phyloP scores from a whole-genome alignment of 2,113 vertebrate species.

The Gambusia holbrooki region DNA sequence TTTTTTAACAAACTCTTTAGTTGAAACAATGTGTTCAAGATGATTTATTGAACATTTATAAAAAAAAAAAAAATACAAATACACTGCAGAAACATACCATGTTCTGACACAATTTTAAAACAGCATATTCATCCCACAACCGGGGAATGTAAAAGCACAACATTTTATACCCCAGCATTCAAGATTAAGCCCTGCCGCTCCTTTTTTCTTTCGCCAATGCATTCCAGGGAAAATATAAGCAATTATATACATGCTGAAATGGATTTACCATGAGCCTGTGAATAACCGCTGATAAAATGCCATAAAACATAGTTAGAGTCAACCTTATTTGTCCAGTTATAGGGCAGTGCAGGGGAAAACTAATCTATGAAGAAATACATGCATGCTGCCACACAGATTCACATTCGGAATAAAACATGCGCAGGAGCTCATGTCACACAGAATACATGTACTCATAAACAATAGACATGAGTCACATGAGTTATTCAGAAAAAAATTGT shows the following conservation, averaged over 20 bases:
- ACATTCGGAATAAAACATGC: conserved; percentile 40
- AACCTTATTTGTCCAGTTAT: conserved; percentile 11
- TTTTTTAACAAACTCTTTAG: not conserved
- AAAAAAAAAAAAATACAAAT: conserved; percentile 54
- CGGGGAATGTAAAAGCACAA: conserved; percentile 20
- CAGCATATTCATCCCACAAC: conserved; percentile 8
- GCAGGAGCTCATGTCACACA: conserved; percentile 13
- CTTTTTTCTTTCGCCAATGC: conserved; percentile 4
- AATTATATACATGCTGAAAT: conserved; percentile 5
- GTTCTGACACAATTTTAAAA: conserved; percentile 35
- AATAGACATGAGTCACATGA: conserved; percentile 26
- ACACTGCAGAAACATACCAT: conserved; percentile 50
- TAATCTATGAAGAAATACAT: conserved; percentile 32
- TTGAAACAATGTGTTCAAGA: conserved; percentile 44
- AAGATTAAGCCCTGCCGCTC: conserved; percentile 7
- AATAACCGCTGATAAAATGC: conserved; percentile 14
- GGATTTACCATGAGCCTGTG: conserved; percentile 10
- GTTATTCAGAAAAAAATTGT: conserved; percentile 21
- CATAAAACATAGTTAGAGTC: conserved; percentile 7
- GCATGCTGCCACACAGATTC: conserved; percentile 26
- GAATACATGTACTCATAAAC: conserved; percentile 25
- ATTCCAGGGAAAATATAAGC: conserved; percentile 31
- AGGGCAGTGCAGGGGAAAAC: conserved; percentile 32
- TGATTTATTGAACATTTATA: conserved; percentile 66
- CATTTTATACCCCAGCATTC: conserved; percentile 19